Evolutionary conservation across 2,113 vertebrate genomes (phyloP).

Genomic region (Rhea americana): DNA sequence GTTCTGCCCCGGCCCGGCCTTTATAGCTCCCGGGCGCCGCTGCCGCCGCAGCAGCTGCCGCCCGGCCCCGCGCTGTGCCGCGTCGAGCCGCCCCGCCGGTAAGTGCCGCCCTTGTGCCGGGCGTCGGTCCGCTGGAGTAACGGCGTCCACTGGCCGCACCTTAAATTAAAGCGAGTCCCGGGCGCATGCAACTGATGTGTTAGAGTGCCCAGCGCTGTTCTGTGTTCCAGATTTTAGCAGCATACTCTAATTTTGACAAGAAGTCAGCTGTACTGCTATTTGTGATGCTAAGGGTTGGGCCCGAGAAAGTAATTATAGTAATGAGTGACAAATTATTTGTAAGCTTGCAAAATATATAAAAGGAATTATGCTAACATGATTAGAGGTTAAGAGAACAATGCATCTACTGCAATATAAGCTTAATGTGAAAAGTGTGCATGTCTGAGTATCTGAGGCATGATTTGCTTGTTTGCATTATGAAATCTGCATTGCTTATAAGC

Average conservation of each 20-base stretch:
- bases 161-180: not conserved
- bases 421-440: fast-evolving
- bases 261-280: not conserved
- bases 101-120: not conserved
- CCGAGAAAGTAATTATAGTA: not conserved
- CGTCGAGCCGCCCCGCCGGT: not conserved
- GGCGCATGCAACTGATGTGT: too few relatives aligned
- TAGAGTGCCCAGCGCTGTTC: too few relatives aligned
- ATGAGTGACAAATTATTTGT: not conserved
- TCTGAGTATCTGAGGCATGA: not conserved
- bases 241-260: fast-evolving
- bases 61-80: fast-evolving
- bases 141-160: fast-evolving
- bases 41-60: fast-evolving
- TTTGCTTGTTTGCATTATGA: not conserved
- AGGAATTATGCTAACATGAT: not conserved
- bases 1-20: not conserved
- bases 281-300: not conserved
- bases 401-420: not conserved
- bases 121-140: fast-evolving
- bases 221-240: fast-evolving
- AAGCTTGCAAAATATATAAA: not conserved
- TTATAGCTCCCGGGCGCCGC: not conserved
- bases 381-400: not conserved
- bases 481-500: not conserved